These are phyloP conservation scores for Squalus acanthias DNA, from an alignment of 2,797 vertebrate species.

Conservation along the genomic window DNA sequence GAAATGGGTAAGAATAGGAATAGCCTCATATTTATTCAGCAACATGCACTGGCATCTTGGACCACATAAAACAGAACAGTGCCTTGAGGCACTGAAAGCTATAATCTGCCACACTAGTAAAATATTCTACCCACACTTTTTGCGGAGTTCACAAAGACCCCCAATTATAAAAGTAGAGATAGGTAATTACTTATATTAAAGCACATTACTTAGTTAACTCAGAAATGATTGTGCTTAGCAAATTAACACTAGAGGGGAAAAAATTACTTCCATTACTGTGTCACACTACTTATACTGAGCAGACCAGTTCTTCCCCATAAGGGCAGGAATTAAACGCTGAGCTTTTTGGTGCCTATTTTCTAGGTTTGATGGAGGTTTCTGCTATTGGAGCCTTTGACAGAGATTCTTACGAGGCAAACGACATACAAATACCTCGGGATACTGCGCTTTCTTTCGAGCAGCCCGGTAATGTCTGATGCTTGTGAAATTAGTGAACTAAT, in stretches of 20 bases:
- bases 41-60: not conserved
- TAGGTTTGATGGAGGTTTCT: not conserved
- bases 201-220: not conserved
- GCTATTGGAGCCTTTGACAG: not conserved
- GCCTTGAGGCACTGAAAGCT: slow-evolving; percentile 9
- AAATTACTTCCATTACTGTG: too few species aligned
- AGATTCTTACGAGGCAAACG: not conserved
- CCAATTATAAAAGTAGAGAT: slow-evolving; percentile 3
- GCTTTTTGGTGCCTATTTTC: not conserved
- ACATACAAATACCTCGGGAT: not conserved
- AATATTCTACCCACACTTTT: not conserved
- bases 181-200: slow-evolving; percentile 3
- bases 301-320: not conserved
- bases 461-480: not conserved
- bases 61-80: not conserved
- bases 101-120: not conserved
- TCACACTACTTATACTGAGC: not conserved
- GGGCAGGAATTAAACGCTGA: not conserved
- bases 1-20: not conserved
- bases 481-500: not conserved
- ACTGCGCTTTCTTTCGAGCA: not conserved
- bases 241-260: not conserved
- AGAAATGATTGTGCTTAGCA: not conserved
- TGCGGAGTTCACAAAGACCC: not conserved
- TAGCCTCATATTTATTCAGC: not conserved